Base-by-base conservation (phyloP, 2,888 invertebrate genomes). In the Tetragonula carbonaria region DNA sequence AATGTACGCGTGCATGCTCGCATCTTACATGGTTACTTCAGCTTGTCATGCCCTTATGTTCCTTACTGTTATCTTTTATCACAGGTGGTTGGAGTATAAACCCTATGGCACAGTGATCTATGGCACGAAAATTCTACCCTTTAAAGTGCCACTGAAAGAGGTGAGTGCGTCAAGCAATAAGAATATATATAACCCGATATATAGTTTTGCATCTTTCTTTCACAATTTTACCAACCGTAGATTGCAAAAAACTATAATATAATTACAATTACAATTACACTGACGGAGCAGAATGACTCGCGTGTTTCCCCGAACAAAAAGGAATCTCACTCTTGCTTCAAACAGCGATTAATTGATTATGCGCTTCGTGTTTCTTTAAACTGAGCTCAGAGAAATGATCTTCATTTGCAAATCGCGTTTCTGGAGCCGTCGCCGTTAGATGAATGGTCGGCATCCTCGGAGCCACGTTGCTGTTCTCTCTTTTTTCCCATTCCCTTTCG, bases 91-190 rank as follows among this genome's bases (percentile, higher is more conserved):
- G 89, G 95, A 95, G 13, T 97, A 97, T 92, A 95, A 95, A 89
- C 94, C 96, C 18, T 95, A 96, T 92, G 97, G 97, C 53, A 94
- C 95, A 72, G 95, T 96, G 33, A 96, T 97, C 76, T 95, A 95
- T 80, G 96, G 96, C 28, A 97, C 97, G 6, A 96, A 96, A 87
- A 96, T 98, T 88, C 95, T 97, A 90, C 96, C 97, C 84, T 97
- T 97, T 93, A 97, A 97, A 95, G 97, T 97, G 53, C 97, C 97
- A 5, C 93, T 96, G 78, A 95, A 95, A 90, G 93, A 95, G 93
- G 96, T 96, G 93, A 95, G 95, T 94, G 45, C 45, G 65, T 13
- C 28, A 71, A 84, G 77, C 23, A 59, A 62, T 68, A 23, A 23
- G 18, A 16, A 33, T 65, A n/a, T 33, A 23, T 23, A 23, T 23